These are phyloP conservation scores for Neuroterus valhalla DNA, from an alignment of 1,140 invertebrate genomes.

Conservation along the genomic window DNA sequence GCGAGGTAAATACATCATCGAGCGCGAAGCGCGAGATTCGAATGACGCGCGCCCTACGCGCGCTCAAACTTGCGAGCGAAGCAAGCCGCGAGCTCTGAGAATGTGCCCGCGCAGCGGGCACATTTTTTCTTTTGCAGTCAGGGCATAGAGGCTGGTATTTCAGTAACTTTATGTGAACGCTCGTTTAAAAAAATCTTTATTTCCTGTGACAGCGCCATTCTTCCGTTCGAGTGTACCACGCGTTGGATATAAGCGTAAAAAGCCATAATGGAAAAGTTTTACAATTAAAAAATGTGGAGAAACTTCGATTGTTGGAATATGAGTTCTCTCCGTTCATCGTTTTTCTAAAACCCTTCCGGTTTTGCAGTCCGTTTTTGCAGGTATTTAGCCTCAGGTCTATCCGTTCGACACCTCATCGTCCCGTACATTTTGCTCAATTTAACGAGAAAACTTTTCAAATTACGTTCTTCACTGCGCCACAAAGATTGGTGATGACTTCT, in stretches of 20 bases:
- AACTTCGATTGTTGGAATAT: not conserved
- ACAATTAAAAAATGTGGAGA: slow-evolving; percentile 59
- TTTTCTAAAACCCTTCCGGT: slow-evolving; percentile 40
- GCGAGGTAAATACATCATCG: too few species aligned
- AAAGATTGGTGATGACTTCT: not conserved
- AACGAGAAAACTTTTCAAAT: slow-evolving; percentile 73
- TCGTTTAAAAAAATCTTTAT: slow-evolving; percentile 13
- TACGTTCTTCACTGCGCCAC: slow-evolving; percentile 56
- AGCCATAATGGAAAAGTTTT: slow-evolving; percentile 40
- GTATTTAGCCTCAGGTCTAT: slow-evolving; percentile 37
- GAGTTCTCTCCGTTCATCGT: slow-evolving; percentile 51
- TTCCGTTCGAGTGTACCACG: not conserved
- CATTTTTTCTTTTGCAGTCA: not conserved
- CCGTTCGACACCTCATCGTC: slow-evolving; percentile 39
- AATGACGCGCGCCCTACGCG: too few species aligned
- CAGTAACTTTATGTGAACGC: slow-evolving; percentile 11
- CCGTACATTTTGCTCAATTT: slow-evolving; percentile 63
- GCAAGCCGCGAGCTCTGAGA: too few species aligned
- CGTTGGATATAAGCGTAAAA: not conserved
- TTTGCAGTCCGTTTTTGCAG: slow-evolving; percentile 39
- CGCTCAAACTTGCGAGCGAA: too few species aligned
- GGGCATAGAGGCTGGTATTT: slow-evolving; percentile 3
- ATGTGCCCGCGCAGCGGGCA: too few species aligned
- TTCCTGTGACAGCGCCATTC: slow-evolving; percentile 2
- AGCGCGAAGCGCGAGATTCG: too few species aligned